These are phyloP conservation scores for Mnemiopsis leidyi DNA, from an alignment of 37 sponge, comb jelly and placozoan genomes.

Conservation along the genomic window DNA sequence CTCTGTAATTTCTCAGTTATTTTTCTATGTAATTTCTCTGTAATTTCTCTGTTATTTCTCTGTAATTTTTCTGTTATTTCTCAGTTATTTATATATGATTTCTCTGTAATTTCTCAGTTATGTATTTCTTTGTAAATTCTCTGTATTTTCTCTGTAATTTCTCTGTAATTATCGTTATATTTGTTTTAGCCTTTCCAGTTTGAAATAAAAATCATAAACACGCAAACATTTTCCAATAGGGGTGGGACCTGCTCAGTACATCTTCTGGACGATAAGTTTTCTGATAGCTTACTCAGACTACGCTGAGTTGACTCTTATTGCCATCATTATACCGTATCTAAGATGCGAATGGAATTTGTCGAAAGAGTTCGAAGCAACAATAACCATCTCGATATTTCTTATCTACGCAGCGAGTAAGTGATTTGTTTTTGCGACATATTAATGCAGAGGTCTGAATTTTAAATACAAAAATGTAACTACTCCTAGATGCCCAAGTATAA, in stretches of 20 bases:
- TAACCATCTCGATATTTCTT: conserved; percentile 42
- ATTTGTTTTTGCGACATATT: neutral
- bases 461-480: neutral
- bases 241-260: conserved; percentile 3
- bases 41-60: no score
- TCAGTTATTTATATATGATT: no score
- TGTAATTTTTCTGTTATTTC: no score
- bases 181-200: no score
- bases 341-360: conserved; percentile 1
- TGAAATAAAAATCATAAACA: no score
- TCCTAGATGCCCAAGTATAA: neutral
- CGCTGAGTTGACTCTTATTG: conserved; percentile 39
- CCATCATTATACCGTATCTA: conserved; percentile 10
- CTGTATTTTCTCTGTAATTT: no score
- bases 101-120: no score
- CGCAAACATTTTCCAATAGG: neutral
- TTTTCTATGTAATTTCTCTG: no score
- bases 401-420: conserved; percentile 22
- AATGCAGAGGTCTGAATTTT: neutral
- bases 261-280: conserved; percentile 47
- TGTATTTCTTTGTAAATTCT: no score
- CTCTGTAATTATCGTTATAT: no score
- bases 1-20: no score
- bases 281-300: conserved; percentile 58
- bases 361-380: neutral